These are phyloP conservation scores for Sphenopsis melanotis DNA, from an alignment of 2,797 vertebrate genomes.

Conservation along the genomic window DNA sequence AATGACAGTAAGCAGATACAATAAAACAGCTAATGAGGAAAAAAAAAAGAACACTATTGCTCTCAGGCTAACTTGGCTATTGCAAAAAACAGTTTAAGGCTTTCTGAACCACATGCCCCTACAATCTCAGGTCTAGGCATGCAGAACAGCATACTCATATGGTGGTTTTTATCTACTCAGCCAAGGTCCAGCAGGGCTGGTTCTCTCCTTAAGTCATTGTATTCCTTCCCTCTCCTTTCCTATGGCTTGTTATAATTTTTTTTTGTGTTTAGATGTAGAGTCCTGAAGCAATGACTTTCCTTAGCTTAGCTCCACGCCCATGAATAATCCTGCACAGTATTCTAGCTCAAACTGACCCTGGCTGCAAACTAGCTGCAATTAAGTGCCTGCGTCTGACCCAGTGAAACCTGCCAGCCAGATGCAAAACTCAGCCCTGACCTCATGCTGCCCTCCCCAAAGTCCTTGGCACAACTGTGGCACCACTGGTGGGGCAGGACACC, in stretches of 20 bases:
- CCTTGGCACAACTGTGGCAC: not conserved
- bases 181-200: not conserved
- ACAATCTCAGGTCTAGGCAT: not conserved
- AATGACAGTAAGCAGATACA: not conserved
- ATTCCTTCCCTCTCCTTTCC: not conserved
- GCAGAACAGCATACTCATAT: not conserved
- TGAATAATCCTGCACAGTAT: not conserved
- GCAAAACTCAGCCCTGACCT: not conserved
- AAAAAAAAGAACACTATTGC: not conserved
- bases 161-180: not conserved
- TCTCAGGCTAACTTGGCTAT: not conserved
- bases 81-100: not conserved
- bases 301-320: not conserved
- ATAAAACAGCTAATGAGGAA: not conserved
- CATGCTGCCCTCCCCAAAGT: accelerated
- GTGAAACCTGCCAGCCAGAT: not conserved
- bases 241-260: not conserved
- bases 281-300: not conserved
- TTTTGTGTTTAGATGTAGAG: not conserved
- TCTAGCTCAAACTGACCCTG: not conserved
- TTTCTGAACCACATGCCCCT: not conserved
- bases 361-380: not conserved
- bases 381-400: not conserved
- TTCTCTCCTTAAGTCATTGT: not conserved
- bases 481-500: not conserved